These are phyloP conservation scores for Hemiscyllium ocellatum DNA, from an alignment of 2,113 vertebrate species.

Conservation along the genomic window DNA sequence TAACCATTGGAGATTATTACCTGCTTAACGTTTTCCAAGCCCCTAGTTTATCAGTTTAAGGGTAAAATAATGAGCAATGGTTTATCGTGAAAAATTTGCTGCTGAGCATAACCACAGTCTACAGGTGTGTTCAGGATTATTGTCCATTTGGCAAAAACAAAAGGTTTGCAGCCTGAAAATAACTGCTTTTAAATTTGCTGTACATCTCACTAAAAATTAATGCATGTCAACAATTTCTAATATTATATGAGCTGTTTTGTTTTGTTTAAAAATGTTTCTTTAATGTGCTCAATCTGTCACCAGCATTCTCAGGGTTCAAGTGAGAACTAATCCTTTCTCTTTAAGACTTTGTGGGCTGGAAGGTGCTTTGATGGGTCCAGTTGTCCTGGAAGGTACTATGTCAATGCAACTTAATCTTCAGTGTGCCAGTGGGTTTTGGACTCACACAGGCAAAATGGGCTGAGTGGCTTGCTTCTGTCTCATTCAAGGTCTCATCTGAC, in stretches of 20 bases:
- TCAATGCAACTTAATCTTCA: neutral
- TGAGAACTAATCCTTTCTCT: neutral
- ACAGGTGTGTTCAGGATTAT: neutral
- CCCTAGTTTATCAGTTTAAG: neutral
- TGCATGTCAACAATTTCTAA: neutral
- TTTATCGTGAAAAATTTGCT: neutral
- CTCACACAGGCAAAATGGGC: neutral
- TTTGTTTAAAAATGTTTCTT: neutral
- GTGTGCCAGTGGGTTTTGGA: no score
- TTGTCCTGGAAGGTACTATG: neutral
- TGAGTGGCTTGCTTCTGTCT: neutral
- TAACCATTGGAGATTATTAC: slow-evolving; percentile 1
- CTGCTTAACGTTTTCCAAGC: neutral
- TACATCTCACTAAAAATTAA: neutral
- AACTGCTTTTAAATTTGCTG: neutral
- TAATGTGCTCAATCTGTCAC: no score
- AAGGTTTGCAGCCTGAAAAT: neutral
- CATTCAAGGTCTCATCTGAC: neutral
- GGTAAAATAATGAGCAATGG: neutral
- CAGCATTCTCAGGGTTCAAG: neutral
- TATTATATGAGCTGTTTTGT: neutral
- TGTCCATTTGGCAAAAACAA: neutral
- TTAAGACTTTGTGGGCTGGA: neutral
- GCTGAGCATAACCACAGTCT: neutral
- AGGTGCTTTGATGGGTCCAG: neutral